A percentile compares a stretch with the other conserved stretches of the same genome.
Evolutionary conservation across 1,140 invertebrate genomes (phyloP).

Genomic region (Acromyrmex heyeri): DNA sequence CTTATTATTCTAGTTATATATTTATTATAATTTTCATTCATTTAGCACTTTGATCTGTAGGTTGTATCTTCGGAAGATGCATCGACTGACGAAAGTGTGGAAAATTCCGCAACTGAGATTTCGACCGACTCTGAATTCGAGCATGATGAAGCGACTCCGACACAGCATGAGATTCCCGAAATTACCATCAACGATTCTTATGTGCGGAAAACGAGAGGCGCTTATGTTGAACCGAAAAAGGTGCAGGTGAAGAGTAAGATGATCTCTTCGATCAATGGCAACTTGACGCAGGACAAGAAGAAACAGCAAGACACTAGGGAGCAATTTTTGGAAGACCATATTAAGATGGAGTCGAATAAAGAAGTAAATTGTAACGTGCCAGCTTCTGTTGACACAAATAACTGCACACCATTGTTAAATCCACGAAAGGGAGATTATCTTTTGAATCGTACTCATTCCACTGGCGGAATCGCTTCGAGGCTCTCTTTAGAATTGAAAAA

Average conservation of each 20-base stretch:
- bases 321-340: slow-evolving; percentile 67
- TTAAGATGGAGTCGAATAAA: slow-evolving; percentile 1
- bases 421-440: slow-evolving; percentile 90
- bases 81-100: slow-evolving; percentile 88
- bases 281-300: slow-evolving; percentile 69
- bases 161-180: slow-evolving; percentile 89
- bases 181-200: slow-evolving; percentile 89
- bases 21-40: slow-evolving; percentile 17
- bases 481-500: slow-evolving; percentile 94
- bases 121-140: slow-evolving; percentile 97
- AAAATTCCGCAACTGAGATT: slow-evolving; percentile 95
- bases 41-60: slow-evolving; percentile 82
- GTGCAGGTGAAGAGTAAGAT: slow-evolving; percentile 88
- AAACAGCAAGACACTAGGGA: not conserved
- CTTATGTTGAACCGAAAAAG: slow-evolving; percentile 86
- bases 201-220: slow-evolving; percentile 86
- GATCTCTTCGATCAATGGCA: slow-evolving; percentile 82
- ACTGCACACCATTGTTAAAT: slow-evolving; percentile 84
- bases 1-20: not conserved
- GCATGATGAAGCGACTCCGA: slow-evolving; percentile 91
- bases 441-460: slow-evolving; percentile 93
- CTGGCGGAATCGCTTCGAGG: slow-evolving; percentile 94
- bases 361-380: slow-evolving; percentile 51
- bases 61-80: slow-evolving; percentile 90
- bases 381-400: slow-evolving; percentile 72